phyloP scores from a whole-genome alignment of 1,140 invertebrate species.

The Elymnias hypermnestra region DNA sequence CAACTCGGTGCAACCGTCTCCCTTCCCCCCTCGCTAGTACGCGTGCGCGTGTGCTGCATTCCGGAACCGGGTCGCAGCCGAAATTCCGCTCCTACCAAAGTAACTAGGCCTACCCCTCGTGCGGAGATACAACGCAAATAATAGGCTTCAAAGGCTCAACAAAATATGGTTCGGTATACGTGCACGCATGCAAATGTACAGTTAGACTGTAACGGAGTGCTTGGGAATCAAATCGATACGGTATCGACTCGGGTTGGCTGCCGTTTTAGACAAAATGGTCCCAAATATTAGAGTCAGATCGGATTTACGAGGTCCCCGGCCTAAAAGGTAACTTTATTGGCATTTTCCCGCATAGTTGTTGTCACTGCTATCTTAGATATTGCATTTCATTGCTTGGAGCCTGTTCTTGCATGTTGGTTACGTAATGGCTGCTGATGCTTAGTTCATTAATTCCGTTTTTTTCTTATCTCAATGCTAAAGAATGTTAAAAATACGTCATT shows the following conservation, averaged over 20 bases:
- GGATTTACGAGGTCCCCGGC: conserved; percentile 6
- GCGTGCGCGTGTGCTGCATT: conserved; percentile 67
- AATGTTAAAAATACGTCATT: too few relatives aligned
- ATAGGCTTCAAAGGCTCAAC: conserved; percentile 34
- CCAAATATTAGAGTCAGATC: conserved; percentile 15
- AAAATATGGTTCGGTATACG: conserved; percentile 41
- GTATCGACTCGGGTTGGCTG: conserved; percentile 42
- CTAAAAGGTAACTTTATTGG: conserved; percentile 8
- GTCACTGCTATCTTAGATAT: neutral
- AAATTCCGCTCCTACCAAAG: conserved; percentile 48
- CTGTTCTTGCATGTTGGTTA: neutral
- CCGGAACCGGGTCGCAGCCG: conserved; percentile 69
- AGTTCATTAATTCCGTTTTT: too few relatives aligned
- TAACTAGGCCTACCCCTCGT: conserved; percentile 39
- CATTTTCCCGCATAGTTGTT: neutral
- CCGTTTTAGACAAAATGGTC: conserved; percentile 24
- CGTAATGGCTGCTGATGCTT: too few relatives aligned
- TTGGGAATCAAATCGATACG: conserved; percentile 65
- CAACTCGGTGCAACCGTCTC: conserved; percentile 62
- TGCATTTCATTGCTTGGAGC: neutral
- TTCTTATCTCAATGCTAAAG: too few relatives aligned
- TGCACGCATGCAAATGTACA: conserved; percentile 74
- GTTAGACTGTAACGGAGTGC: conserved; percentile 63
- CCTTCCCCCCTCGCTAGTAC: conserved; percentile 34
- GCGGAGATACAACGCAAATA: conserved; percentile 15